A percentile compares a stretch with the other conserved stretches of the same genome.
Evolutionary conservation across 2,113 vertebrate genomes (phyloP).

Genomic region (Octodon degus): DNA sequence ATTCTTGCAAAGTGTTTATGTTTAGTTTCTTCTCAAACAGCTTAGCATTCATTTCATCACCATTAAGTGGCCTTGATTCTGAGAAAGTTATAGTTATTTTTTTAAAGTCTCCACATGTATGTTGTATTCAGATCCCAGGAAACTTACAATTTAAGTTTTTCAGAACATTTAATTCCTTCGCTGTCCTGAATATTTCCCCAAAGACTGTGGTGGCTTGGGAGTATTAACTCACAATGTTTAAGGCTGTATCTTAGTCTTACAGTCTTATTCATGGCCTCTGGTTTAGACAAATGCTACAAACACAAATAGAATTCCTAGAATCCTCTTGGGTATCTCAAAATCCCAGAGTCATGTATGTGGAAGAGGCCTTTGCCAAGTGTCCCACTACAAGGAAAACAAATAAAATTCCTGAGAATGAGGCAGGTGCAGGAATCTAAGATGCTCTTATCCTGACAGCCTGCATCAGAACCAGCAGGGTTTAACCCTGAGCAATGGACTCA

Average conservation of each 20-base stretch:
- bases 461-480: not conserved
- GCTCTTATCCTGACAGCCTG: not conserved
- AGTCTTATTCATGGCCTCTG: not conserved
- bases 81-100: not conserved
- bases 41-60: not conserved
- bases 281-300: not conserved
- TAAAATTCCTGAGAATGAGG: not conserved
- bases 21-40: not conserved
- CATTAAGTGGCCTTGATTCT: not conserved
- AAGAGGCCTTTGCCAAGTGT: not conserved
- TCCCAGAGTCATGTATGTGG: not conserved
- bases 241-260: not conserved
- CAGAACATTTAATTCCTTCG: not conserved
- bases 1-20: not conserved
- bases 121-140: not conserved
- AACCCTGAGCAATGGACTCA: not conserved
- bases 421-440: not conserved
- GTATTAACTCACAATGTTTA: not conserved
- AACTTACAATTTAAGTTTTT: conserved; percentile 15
- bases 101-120: not conserved
- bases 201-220: not conserved
- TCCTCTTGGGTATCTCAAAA: not conserved
- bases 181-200: not conserved
- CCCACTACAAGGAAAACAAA: not conserved
- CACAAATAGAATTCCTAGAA: not conserved